Base-by-base conservation (phyloP, 2,888 invertebrate species). In the Cordilura impudica region DNA sequence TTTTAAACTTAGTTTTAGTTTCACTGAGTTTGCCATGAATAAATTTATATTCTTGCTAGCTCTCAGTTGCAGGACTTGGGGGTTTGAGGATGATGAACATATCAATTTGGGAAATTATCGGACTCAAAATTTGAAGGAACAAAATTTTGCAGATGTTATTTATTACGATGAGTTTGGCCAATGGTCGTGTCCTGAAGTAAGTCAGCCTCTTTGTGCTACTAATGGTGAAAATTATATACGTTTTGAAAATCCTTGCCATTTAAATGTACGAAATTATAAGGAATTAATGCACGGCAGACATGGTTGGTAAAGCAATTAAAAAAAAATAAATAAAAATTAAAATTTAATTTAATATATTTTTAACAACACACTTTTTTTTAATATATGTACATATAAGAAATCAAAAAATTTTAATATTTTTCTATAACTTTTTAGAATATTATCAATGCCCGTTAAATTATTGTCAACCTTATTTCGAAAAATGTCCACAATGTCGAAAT, bases 121-220 rank as follows among this genome's bases (percentile, higher is more conserved):
- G n/a, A n/a, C n/a, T n/a, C n/a, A n/a, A 4, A 26, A 26, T 39
- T 39, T 39, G 12, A 10, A 10, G 4, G 2, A 39, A n/a, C 10
- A 47, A 8, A 23, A 16, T 4, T 18, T 8, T 1, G 35, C 47
- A 5, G 14, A 51, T 18, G 47, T 78, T 16, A n/a, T 61, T 1
- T 43, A 73, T 16, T 73, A 61, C 10, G 23, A 51, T 31, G 10
- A 21, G 0, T 2, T 60, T 23, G 60, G 65, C 12, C 43, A 8
- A 8, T 43, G 43, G 6, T 10, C 19, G 0, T 82, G 82, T 26
- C 73, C 78, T 0, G 58, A 47, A 14, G 58, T 66, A 14, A 61
- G 45, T 7, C 51, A 76, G 5, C 82, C 83, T 0, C 53, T 82
- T 10, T 83, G 83, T 61, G 83, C 81, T 1, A 77, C 79, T 8